phyloP scores from a whole-genome alignment of 92 coral and sea anemone genomes.

The Phymanthus crucifer region DNA sequence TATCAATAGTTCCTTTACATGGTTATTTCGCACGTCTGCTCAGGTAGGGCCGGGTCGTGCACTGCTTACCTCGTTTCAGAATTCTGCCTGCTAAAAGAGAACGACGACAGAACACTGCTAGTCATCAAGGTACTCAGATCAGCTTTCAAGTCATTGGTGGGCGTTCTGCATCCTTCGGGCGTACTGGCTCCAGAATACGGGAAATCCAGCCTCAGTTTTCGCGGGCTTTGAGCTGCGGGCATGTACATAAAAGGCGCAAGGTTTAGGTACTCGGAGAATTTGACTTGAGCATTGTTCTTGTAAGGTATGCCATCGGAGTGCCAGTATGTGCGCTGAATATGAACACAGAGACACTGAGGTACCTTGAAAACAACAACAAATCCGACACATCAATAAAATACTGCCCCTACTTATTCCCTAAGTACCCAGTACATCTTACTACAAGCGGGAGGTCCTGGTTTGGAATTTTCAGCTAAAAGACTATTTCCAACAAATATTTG shows the following conservation, averaged over 20 bases:
- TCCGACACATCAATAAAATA: neutral
- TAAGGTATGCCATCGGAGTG: slow-evolving; percentile 86
- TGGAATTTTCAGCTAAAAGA: too few species aligned
- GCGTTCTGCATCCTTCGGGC: slow-evolving; percentile 31
- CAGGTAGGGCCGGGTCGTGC: too few species aligned
- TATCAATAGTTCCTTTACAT: neutral
- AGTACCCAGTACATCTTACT: too few species aligned
- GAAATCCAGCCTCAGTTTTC: slow-evolving; percentile 11
- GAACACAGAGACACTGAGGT: slow-evolving; percentile 92
- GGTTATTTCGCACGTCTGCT: neutral
- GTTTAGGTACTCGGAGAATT: slow-evolving; percentile 77
- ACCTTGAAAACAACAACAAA: slow-evolving; percentile 43
- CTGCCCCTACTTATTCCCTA: too few species aligned
- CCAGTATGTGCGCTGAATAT: slow-evolving; percentile 96
- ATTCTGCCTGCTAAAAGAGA: slow-evolving; percentile 42
- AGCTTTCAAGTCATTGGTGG: slow-evolving; percentile 23
- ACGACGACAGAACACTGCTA: slow-evolving; percentile 30
- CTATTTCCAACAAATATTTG: too few species aligned
- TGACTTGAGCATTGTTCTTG: slow-evolving; percentile 75
- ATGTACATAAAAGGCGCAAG: slow-evolving; percentile 79
- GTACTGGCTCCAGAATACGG: slow-evolving; percentile 27
- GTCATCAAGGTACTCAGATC: slow-evolving; percentile 31
- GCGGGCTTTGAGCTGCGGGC: slow-evolving; percentile 38
- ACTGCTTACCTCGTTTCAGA: slow-evolving; percentile 36
- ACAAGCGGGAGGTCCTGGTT: too few species aligned